Conservation (phyloP, 2,888 invertebrate genomes). For the Eumerus sabulonum region DNA sequence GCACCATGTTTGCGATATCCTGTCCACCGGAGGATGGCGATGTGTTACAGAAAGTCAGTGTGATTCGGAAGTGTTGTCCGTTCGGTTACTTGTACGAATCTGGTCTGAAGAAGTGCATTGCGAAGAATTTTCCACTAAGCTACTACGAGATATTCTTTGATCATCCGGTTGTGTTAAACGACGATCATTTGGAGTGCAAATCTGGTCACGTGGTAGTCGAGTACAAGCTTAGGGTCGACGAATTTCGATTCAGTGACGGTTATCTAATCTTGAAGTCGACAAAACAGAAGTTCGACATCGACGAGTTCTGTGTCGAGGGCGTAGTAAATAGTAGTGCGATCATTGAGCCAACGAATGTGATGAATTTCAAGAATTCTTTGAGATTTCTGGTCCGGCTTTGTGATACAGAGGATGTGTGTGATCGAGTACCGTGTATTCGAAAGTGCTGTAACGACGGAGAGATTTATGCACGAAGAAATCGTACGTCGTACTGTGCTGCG, state of each 20-base stretch:
- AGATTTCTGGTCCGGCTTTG: conserved; percentile 72
- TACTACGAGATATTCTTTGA: conserved; percentile 72
- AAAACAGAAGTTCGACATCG: conserved; percentile 68
- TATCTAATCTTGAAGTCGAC: conserved; percentile 67
- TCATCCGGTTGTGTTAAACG: conserved; percentile 72
- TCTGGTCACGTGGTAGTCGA: conserved; percentile 74
- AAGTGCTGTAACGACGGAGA: conserved; percentile 76
- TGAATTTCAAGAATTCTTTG: conserved; percentile 35
- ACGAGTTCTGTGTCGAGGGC: conserved; percentile 76
- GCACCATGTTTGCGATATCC: conserved; percentile 69
- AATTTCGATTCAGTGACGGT: conserved; percentile 71
- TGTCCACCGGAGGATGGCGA: conserved; percentile 69
- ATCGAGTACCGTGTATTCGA: conserved; percentile 75
- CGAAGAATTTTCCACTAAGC: conserved; percentile 67
- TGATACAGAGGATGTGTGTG: conserved; percentile 70
- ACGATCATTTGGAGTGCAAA: conserved; percentile 72
- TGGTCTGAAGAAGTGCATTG: conserved; percentile 70
- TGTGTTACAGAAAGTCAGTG: conserved; percentile 68
- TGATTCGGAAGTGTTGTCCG: conserved; percentile 76
- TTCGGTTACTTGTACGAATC: conserved; percentile 72
- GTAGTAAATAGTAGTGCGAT: conserved; percentile 63
- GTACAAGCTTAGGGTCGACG: conserved; percentile 71
- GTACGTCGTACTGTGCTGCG: conserved; percentile 72
- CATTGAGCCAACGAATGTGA: conserved; percentile 45
- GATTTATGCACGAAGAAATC: conserved; percentile 73